Evolutionary conservation across 1,140 invertebrate species (phyloP).

Genomic region (Procambarus virginalis): DNA sequence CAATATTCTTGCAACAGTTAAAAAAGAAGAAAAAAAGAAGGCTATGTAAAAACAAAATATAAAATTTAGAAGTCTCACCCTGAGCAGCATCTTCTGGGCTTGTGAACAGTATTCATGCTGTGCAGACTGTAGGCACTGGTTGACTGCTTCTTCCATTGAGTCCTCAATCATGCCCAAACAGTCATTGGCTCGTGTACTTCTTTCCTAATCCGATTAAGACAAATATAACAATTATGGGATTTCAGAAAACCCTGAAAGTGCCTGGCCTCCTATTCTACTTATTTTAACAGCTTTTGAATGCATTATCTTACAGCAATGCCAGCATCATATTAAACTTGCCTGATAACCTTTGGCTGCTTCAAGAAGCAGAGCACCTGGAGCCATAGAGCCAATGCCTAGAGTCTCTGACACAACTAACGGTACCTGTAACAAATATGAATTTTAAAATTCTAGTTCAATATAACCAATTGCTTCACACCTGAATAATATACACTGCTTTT

Average conservation of each 20-base stretch:
- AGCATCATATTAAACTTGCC: constrained; percentile 70
- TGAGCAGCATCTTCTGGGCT: constrained; percentile 91
- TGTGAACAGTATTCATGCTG: constrained; percentile 90
- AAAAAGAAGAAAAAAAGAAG: too few species aligned
- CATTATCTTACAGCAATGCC: too few species aligned
- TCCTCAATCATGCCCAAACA: constrained; percentile 87
- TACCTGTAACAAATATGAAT: constrained; percentile 77
- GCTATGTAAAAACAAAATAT: too few species aligned
- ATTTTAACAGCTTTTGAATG: too few species aligned
- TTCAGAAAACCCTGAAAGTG: too few species aligned
- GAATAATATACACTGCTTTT: too few species aligned
- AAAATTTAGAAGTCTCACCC: constrained; percentile 75
- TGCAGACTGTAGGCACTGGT: constrained; percentile 93
- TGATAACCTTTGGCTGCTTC: constrained; percentile 93
- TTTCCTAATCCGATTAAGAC: constrained; percentile 37
- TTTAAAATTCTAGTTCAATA: too few species aligned
- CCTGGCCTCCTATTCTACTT: too few species aligned
- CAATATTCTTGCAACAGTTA: too few species aligned
- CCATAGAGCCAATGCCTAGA: constrained; percentile 93
- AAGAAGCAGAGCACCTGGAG: constrained; percentile 90
- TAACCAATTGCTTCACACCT: too few species aligned
- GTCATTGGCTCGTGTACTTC: constrained; percentile 79
- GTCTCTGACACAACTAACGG: constrained; percentile 91
- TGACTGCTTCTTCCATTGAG: constrained; percentile 85
- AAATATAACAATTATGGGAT: too few species aligned